Base-by-base conservation (phyloP, 2,797 vertebrate genomes). In the Thalassophryne amazonica region DNA sequence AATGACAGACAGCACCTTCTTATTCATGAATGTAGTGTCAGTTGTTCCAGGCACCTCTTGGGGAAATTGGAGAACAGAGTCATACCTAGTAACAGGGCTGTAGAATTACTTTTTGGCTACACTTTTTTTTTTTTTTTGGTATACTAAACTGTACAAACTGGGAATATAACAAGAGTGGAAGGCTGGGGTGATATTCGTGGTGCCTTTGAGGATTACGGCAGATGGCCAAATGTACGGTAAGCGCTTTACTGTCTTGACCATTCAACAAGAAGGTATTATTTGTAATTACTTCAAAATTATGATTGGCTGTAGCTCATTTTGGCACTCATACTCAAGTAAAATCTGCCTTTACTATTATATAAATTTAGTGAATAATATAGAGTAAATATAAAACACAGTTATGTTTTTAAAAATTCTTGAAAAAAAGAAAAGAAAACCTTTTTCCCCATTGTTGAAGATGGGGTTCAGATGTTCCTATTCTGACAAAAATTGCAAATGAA, bases 21-120 rank as follows among this genome's bases (percentile, higher is more conserved):
- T 51, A 27, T 25, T 41, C 25, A 67, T 40, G 15, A 58, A 30
- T 34, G 55, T 55, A 43, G 58, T 66, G 43, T 62, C 74, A 73
- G 75, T 74, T 64, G 61, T 46, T 23, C 41, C 39, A 22, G n/a
- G 54, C 25, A 29, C 59, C 63, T 73, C 50, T 4, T 22, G 45
- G 55, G 52, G 48, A 60, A 22, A 60, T 69, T 39, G 43, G 21
- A 52, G 55, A 58, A 74, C 37, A 60, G 20, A 43, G 40, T 63
- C 49, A 49, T 83, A 83, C 86, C 86, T 74, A 81, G 76, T 42
- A 78, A 60, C 73, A 81, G 72, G 28, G 23, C 54, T 60, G 42
- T 42, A 54, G 49, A 42, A 59, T 39, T 27, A 46, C 23, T 39
- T 58, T 56, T 50, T 11, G 32, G 25, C 35, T 22, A 23, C 40